A percentile compares a stretch with the other conserved stretches of the same genome.
Evolutionary conservation across 1,140 invertebrate genomes (phyloP).

Genomic region (Drosophila lacertosa): DNA sequence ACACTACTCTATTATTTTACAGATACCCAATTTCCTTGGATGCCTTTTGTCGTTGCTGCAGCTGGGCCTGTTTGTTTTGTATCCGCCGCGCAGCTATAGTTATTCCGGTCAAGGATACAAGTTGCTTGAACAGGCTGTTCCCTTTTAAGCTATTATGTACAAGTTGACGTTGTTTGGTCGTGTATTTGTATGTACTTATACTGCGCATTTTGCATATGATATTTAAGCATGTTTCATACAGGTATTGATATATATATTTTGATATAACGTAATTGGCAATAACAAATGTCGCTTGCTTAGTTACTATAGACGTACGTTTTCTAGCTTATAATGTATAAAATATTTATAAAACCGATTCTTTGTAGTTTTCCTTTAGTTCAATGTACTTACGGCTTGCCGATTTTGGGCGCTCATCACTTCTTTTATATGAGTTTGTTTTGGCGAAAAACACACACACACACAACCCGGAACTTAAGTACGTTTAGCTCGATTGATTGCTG

Average conservation of each 20-base stretch:
- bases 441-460: constrained; percentile 6
- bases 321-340: constrained; percentile 54
- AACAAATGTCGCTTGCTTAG: constrained; percentile 57
- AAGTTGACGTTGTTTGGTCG: constrained; percentile 12
- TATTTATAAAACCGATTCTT: constrained; percentile 59
- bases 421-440: constrained; percentile 4
- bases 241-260: constrained; percentile 59
- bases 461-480: not conserved
- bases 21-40: constrained; percentile 90
- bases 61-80: constrained; percentile 89
- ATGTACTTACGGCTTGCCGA: constrained; percentile 48
- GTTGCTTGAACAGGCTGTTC: constrained; percentile 73
- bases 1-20: constrained; percentile 69
- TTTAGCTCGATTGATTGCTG: constrained; percentile 15
- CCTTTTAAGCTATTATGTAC: constrained; percentile 49
- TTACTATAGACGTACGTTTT: constrained; percentile 58
- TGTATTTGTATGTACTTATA: constrained; percentile 41
- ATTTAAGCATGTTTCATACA: constrained; percentile 54
- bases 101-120: constrained; percentile 79
- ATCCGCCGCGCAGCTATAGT: constrained; percentile 85
- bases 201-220: constrained; percentile 51
- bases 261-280: constrained; percentile 48
- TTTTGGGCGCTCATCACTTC: constrained; percentile 37
- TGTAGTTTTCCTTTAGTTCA: constrained; percentile 1
- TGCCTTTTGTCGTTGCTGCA: constrained; percentile 88